A percentile compares a stretch with the other conserved stretches of the same genome.
phyloP scores from a whole-genome alignment of 37 sponge, comb jelly and placozoan species.

The Dysidea cf. avara region DNA sequence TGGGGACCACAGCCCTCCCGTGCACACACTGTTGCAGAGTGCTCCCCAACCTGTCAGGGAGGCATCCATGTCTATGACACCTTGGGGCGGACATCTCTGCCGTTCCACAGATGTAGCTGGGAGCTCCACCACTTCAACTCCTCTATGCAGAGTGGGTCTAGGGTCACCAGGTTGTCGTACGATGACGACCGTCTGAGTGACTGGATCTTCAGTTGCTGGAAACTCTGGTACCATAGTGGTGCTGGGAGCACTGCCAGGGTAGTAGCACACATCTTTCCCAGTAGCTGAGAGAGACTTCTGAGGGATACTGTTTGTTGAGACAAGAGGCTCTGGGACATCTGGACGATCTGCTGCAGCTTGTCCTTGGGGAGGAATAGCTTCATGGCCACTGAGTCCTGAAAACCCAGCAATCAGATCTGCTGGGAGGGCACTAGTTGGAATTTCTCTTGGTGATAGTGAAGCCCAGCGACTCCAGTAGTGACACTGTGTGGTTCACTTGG shows the following conservation, averaged over 20 bases:
- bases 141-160: neutral
- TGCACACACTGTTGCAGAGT: slow-evolving; percentile 6
- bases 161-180: neutral
- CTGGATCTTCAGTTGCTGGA: slow-evolving; percentile 16
- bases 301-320: slow-evolving; percentile 2
- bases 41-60: slow-evolving; percentile 31
- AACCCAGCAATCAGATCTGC: too few relatives aligned
- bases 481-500: too few relatives aligned
- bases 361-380: slow-evolving; percentile 32
- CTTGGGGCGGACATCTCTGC: neutral
- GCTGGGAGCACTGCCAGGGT: slow-evolving; percentile 29
- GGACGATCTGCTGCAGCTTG: slow-evolving; percentile 16
- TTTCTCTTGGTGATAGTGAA: too few relatives aligned
- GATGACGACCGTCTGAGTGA: neutral
- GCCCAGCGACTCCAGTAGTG: neutral
- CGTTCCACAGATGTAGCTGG: neutral
- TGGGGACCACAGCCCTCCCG: too few relatives aligned
- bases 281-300: too few relatives aligned
- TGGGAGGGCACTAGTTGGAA: too few relatives aligned
- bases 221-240: slow-evolving; percentile 21
- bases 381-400: slow-evolving; percentile 28
- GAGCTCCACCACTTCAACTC: slow-evolving; percentile 14
- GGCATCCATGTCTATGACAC: neutral
- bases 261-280: too few relatives aligned
- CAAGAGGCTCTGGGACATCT: neutral